phyloP scores from a whole-genome alignment of 2,888 invertebrate genomes.

The Pheosia tremula region DNA sequence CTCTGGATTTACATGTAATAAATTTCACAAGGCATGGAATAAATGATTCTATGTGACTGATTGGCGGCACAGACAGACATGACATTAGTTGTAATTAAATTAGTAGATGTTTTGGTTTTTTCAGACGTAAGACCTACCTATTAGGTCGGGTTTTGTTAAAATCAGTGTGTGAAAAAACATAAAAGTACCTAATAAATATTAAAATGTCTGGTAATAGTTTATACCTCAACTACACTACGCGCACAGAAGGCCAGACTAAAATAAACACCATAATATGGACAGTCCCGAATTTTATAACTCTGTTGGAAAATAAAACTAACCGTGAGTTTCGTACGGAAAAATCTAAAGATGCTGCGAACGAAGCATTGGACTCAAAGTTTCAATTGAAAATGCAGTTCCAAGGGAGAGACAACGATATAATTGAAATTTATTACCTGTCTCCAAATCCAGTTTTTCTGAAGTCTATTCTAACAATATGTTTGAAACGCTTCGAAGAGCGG shows the following conservation, averaged over 20 bases:
- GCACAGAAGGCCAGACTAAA: slow-evolving; percentile 72
- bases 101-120: too few relatives aligned
- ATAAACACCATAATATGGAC: slow-evolving; percentile 76
- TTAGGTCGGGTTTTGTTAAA: too few relatives aligned
- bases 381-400: slow-evolving; percentile 75
- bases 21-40: too few relatives aligned
- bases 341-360: slow-evolving; percentile 48
- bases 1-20: too few relatives aligned
- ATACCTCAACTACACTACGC: slow-evolving; percentile 63
- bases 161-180: not conserved
- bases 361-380: slow-evolving; percentile 55
- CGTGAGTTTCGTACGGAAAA: slow-evolving; percentile 70
- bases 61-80: too few relatives aligned
- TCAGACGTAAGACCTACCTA: too few relatives aligned
- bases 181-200: not conserved
- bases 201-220: slow-evolving; percentile 39
- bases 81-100: too few relatives aligned
- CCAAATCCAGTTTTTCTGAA: slow-evolving; percentile 71
- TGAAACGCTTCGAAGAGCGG: slow-evolving; percentile 73
- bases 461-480: slow-evolving; percentile 67
- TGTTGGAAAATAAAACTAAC: slow-evolving; percentile 64
- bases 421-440: slow-evolving; percentile 73
- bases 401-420: slow-evolving; percentile 71
- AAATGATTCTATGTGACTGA: too few relatives aligned
- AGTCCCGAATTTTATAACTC: slow-evolving; percentile 63